Conservation (phyloP, 2,797 vertebrate species). For the Danionella dracula region DNA sequence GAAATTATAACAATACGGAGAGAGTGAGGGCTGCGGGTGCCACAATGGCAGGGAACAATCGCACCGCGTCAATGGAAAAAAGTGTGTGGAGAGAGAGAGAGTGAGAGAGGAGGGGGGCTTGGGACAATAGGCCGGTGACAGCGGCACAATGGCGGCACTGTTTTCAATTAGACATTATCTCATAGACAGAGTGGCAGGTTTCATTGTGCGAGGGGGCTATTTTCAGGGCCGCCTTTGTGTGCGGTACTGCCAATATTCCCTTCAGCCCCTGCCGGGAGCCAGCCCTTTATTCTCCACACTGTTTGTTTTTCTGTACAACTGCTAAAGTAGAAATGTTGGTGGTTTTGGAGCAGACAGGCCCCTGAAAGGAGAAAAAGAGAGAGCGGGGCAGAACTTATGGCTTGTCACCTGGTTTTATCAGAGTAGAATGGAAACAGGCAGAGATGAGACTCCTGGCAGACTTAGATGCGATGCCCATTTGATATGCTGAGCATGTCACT, state of each 20-base stretch:
- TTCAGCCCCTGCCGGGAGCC: conserved; percentile 72
- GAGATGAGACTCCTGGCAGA: neutral
- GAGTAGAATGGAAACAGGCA: neutral
- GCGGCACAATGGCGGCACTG: conserved; percentile 95
- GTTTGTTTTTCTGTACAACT: conserved; percentile 45
- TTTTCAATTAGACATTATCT: conserved; percentile 99
- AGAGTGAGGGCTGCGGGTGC: conserved; percentile 68
- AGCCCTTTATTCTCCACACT: conserved; percentile 47
- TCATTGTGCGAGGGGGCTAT: conserved; percentile 89
- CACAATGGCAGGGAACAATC: conserved; percentile 98
- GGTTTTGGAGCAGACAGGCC: conserved; percentile 40
- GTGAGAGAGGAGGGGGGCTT: conserved; percentile 55
- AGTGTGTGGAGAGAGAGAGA: conserved; percentile 49
- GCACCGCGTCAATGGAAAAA: conserved; percentile 91
- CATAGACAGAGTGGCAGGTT: conserved; percentile 98
- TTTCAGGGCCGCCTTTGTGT: conserved; percentile 98
- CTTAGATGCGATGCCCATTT: neutral
- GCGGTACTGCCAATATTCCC: conserved; percentile 82
- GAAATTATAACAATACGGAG: conserved; percentile 95
- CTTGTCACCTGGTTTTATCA: conserved; percentile 20
- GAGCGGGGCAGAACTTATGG: conserved; percentile 29
- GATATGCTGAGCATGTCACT: neutral
- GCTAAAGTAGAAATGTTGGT: conserved; percentile 46
- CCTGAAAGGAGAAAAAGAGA: conserved; percentile 9
- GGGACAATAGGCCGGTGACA: conserved; percentile 99